These are phyloP conservation scores for Archaeoteleia sp. DNA, from an alignment of 2,888 invertebrate genomes.

Conservation along the genomic window DNA sequence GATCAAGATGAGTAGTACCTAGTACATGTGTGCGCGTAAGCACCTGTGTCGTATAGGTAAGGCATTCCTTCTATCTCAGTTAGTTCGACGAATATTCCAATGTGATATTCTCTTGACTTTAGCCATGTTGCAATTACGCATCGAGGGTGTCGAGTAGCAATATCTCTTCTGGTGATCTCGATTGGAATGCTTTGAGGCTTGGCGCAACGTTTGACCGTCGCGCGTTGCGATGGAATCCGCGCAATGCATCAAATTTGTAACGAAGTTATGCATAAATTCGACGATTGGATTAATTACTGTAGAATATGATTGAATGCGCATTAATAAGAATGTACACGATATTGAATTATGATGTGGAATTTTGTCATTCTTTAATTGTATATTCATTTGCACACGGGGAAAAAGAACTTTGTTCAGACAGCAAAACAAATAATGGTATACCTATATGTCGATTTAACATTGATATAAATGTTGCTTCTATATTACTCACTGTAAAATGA, in stretches of 20 bases:
- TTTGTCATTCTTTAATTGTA: slow-evolving; percentile 7
- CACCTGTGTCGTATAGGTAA: no score
- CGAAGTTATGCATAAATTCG: slow-evolving; percentile 36
- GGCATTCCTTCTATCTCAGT: slow-evolving; percentile 17
- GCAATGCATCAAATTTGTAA: slow-evolving; percentile 18
- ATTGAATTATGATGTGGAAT: slow-evolving; percentile 1
- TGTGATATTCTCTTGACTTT: slow-evolving; percentile 42
- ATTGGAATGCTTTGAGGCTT: slow-evolving; percentile 71
- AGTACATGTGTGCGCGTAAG: not conserved
- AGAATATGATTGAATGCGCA: slow-evolving; percentile 20
- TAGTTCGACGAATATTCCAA: slow-evolving; percentile 17
- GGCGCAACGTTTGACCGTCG: slow-evolving; percentile 50
- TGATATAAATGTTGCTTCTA: no score
- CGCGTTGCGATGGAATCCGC: slow-evolving; percentile 24
- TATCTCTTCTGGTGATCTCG: slow-evolving; percentile 68
- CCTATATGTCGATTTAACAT: no score
- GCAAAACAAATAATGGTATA: no score
- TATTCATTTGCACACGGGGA: no score
- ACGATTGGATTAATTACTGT: slow-evolving; percentile 46
- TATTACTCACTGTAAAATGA: no score
- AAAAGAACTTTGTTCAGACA: no score
- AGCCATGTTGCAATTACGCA: slow-evolving; percentile 50
- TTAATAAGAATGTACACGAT: not conserved
- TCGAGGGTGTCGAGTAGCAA: slow-evolving; percentile 71
- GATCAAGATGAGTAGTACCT: no score